Evolutionary conservation across 2,888 invertebrate genomes (phyloP).

Genomic region (Anarsia innoxiella): DNA sequence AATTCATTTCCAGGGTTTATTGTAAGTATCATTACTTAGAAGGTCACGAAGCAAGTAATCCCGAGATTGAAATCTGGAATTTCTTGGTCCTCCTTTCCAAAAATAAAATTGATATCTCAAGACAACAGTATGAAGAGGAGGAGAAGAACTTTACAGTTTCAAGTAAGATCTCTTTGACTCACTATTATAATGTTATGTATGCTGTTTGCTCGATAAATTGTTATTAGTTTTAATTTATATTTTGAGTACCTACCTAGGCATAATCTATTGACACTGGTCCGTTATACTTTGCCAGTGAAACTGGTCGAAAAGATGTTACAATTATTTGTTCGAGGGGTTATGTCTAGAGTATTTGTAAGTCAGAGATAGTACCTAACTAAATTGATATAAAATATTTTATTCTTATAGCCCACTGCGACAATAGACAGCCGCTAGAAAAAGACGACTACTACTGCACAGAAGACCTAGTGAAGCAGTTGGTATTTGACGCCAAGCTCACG

Average conservation of each 20-base stretch:
- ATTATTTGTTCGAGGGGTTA: too few species aligned
- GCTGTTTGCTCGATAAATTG: too few species aligned
- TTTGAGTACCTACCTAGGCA: too few species aligned
- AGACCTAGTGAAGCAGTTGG: conserved; percentile 87
- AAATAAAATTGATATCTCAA: conserved; percentile 57
- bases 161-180: too few species aligned
- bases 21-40: conserved; percentile 90
- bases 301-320: too few species aligned
- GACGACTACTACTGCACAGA: conserved; percentile 89
- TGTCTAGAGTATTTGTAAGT: too few species aligned
- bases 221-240: too few species aligned
- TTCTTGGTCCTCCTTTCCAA: conserved; percentile 81
- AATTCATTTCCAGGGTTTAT: conserved; percentile 79
- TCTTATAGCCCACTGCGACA: conserved; percentile 82
- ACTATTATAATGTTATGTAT: too few species aligned
- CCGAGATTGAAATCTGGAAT: conserved; percentile 83
- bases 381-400: too few species aligned
- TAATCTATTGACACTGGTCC: too few species aligned
- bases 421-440: conserved; percentile 69
- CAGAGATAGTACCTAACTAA: too few species aligned
- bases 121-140: conserved; percentile 46
- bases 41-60: conserved; percentile 82
- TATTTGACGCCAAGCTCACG: conserved; percentile 88
- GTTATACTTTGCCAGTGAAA: too few species aligned
- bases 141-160: conserved; percentile 39